Conservation (phyloP, 2,113 vertebrate species). For the Corydoras maculifer region DNA sequence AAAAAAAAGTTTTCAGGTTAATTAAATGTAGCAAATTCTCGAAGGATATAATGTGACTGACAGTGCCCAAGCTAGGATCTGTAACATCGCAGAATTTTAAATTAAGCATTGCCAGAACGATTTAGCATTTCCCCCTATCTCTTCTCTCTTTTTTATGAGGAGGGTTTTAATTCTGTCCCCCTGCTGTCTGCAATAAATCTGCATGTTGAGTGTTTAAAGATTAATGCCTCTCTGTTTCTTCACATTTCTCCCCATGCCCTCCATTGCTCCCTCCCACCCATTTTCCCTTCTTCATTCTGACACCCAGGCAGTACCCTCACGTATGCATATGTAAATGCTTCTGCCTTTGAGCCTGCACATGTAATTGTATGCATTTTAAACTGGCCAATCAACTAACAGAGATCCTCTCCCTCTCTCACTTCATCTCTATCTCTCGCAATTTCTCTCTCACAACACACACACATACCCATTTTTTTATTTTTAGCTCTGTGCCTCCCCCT, state of each 20-base stretch:
- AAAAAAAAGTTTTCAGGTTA: background rate
- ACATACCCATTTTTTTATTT: slow-evolving; percentile 46
- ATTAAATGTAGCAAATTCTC: slow-evolving; percentile 24
- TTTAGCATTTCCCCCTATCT: slow-evolving; percentile 21
- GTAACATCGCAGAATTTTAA: slow-evolving; percentile 35
- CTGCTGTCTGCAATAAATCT: slow-evolving; percentile 52
- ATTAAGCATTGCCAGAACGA: slow-evolving; percentile 30
- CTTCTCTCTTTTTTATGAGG: slow-evolving; percentile 25
- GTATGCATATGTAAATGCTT: slow-evolving; percentile 56
- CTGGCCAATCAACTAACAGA: slow-evolving; percentile 55
- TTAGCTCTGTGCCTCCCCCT: slow-evolving; percentile 56
- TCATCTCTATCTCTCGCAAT: slow-evolving; percentile 13
- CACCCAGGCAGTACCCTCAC: slow-evolving; percentile 50
- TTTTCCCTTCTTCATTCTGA: slow-evolving; percentile 35
- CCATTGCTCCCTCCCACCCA: slow-evolving; percentile 22
- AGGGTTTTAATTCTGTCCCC: slow-evolving; percentile 47
- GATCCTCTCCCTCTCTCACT: slow-evolving; percentile 37
- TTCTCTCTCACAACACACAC: slow-evolving; percentile 20
- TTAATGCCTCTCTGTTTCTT: slow-evolving; percentile 48
- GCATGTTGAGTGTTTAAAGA: slow-evolving; percentile 59
- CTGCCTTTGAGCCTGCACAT: slow-evolving; percentile 44
- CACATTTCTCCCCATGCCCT: slow-evolving; percentile 28
- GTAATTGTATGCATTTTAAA: slow-evolving; percentile 62
- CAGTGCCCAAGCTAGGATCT: slow-evolving; percentile 16
- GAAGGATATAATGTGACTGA: slow-evolving; percentile 7